A percentile compares a stretch with the other conserved stretches of the same genome.
Evolutionary conservation across 2,113 vertebrate species (phyloP).

Genomic region (Regulus satrapa): DNA sequence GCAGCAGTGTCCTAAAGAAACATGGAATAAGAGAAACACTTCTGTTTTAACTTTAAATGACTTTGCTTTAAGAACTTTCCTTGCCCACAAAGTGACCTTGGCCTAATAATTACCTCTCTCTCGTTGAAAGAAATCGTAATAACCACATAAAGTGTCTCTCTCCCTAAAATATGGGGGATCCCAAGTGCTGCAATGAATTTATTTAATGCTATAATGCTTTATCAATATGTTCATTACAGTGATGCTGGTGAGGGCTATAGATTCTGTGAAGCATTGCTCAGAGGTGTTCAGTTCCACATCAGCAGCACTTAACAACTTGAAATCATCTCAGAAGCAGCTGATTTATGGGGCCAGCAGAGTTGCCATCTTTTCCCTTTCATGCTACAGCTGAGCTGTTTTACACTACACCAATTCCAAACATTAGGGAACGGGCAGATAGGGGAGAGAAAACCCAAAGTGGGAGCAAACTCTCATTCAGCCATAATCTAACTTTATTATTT

Average conservation of each 20-base stretch:
- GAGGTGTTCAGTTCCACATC: conserved; percentile 7
- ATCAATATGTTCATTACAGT: conserved; percentile 40
- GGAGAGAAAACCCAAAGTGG: background rate
- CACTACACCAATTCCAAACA: background rate
- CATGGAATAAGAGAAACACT: background rate
- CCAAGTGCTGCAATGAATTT: conserved; percentile 41
- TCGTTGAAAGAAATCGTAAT: conserved; percentile 38
- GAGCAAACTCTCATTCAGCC: background rate
- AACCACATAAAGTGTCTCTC: conserved; percentile 26
- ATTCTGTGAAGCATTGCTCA: background rate
- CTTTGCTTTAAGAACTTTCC: conserved; percentile 48
- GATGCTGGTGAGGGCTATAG: background rate
- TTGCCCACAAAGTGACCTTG: conserved; percentile 56
- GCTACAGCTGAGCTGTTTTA: background rate
- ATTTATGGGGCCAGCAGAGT: background rate
- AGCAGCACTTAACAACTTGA: background rate
- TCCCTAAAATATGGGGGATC: conserved; percentile 30
- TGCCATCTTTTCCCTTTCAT: background rate
- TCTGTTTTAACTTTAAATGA: conserved; percentile 22
- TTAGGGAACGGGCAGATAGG: background rate
- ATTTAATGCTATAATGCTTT: conserved; percentile 53
- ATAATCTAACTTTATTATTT: background rate
- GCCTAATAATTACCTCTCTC: conserved; percentile 47
- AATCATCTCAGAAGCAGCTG: background rate
- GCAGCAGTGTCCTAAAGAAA: background rate